These are phyloP conservation scores for Microctonus hyperodae DNA, from an alignment of 2,888 invertebrate species.

Conservation along the genomic window DNA sequence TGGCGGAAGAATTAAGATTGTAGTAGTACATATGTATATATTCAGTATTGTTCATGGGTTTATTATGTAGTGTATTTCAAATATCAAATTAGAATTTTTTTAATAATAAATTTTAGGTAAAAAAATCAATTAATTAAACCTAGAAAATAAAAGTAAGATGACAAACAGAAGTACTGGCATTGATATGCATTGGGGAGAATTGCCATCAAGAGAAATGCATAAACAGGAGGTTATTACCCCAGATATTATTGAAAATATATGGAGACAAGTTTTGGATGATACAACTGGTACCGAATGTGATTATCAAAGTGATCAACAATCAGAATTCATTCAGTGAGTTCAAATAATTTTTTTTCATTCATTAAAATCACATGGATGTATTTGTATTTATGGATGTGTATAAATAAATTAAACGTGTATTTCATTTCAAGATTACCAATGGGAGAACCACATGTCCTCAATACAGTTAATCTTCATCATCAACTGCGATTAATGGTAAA, in stretches of 20 bases:
- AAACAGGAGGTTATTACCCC: slow-evolving; percentile 61
- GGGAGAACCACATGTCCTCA: slow-evolving; percentile 57
- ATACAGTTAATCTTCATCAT: slow-evolving; percentile 56
- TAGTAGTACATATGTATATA: background rate
- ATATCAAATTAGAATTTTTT: background rate
- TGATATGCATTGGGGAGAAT: slow-evolving; percentile 56
- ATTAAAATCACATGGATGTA: background rate
- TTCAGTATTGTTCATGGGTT: background rate
- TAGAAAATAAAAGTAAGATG: slow-evolving; percentile 48
- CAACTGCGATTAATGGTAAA: slow-evolving; percentile 56
- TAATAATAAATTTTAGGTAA: background rate
- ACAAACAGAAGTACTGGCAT: slow-evolving; percentile 48
- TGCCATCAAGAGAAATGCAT: slow-evolving; percentile 55
- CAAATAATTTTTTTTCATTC: slow-evolving; percentile 15
- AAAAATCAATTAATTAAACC: background rate
- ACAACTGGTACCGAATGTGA: slow-evolving; percentile 54
- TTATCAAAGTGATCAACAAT: slow-evolving; percentile 53
- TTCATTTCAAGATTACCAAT: slow-evolving; percentile 50
- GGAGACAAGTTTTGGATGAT: slow-evolving; percentile 60
- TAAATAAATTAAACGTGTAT: slow-evolving; percentile 7
- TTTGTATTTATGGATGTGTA: background rate
- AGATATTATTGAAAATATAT: slow-evolving; percentile 60
- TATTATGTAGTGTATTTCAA: background rate
- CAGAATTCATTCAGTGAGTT: slow-evolving; percentile 56
- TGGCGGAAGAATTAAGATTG: background rate